phyloP scores from a whole-genome alignment of 2,888 invertebrate genomes.

The Drepana falcataria region DNA sequence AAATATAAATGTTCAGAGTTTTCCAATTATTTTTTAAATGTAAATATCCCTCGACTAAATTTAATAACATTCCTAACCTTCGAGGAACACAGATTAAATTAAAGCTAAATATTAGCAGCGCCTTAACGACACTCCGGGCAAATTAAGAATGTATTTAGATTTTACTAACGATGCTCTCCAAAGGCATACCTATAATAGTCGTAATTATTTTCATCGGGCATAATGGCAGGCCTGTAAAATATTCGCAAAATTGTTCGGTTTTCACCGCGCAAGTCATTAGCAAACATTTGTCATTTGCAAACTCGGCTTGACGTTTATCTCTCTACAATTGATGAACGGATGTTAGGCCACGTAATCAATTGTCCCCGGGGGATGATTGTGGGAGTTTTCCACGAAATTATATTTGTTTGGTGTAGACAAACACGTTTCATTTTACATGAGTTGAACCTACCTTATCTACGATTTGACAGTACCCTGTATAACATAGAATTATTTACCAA shows the following conservation, averaged over 20 bases:
- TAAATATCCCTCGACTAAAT: constrained; percentile 2
- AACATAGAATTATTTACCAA: not conserved
- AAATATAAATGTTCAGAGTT: too few relatives aligned
- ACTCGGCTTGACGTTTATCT: constrained; percentile 68
- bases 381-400: constrained; percentile 42
- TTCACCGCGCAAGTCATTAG: constrained; percentile 61
- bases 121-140: constrained; percentile 19
- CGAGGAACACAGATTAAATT: not conserved
- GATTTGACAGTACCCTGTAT: not conserved
- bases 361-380: constrained; percentile 57
- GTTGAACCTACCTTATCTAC: not conserved
- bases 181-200: constrained; percentile 29
- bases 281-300: constrained; percentile 73
- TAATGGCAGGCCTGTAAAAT: constrained; percentile 47
- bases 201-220: constrained; percentile 35
- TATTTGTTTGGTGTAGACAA: constrained; percentile 32
- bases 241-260: constrained; percentile 56
- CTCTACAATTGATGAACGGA: constrained; percentile 69
- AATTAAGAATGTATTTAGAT: constrained; percentile 36
- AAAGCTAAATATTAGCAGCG: constrained; percentile 8
- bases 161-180: constrained; percentile 29
- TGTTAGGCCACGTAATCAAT: constrained; percentile 67
- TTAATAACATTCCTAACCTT: constrained; percentile 4
- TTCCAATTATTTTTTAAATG: constrained; percentile 4
- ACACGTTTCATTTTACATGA: constrained; percentile 19